Evolutionary conservation across 1,140 invertebrate species (phyloP), one percentile per base, ranked within the genome.

Genomic region (Maniola jurtina): DNA sequence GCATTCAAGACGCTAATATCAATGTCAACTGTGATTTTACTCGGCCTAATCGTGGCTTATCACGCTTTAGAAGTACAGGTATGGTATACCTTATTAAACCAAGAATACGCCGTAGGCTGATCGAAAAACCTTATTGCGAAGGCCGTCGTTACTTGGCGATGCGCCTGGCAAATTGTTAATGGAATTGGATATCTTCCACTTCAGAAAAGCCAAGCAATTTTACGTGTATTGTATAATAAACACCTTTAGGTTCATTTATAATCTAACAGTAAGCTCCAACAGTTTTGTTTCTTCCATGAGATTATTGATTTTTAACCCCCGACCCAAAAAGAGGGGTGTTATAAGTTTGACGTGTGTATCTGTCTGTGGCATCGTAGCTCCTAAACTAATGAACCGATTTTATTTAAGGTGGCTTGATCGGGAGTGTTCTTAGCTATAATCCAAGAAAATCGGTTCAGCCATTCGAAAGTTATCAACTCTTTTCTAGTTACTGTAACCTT

Each of bases 41-140:
- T 99, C 91, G 97, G 97, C 93, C 96, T 99, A 91, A 99, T 99
- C 92, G 95, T 99, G 92, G 98, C 98, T 92, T 99, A 99, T 93
- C 98, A 99, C 93, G 98, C 98, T 90, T 95, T 99, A 93, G 99
- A 99, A 97, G 97, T 99, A 91, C 98, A 99, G 97, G 98, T 99
- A 78, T 70, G 52, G 40, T 64, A 45, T 64, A 38, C 38, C 56
- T 50, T 50, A 48, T 65, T 54, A 34, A 50, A 36, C 13, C 58
- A 47, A 47, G 14, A 50, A 14, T 48, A 8, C 36, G n/a, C 55
- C 40, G 34, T 57, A 38, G 35, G 52, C 52, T 55, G 52, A 55
- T 55, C 52, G 52, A 55, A 55, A 55, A 55, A 55, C 34, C 52
- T 55, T 55, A 55, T 34, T 55, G 52, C 52, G 11, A 34, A 34